Base-by-base conservation (phyloP, 1,140 invertebrate genomes). In the Macrobrachium nipponense region DNA sequence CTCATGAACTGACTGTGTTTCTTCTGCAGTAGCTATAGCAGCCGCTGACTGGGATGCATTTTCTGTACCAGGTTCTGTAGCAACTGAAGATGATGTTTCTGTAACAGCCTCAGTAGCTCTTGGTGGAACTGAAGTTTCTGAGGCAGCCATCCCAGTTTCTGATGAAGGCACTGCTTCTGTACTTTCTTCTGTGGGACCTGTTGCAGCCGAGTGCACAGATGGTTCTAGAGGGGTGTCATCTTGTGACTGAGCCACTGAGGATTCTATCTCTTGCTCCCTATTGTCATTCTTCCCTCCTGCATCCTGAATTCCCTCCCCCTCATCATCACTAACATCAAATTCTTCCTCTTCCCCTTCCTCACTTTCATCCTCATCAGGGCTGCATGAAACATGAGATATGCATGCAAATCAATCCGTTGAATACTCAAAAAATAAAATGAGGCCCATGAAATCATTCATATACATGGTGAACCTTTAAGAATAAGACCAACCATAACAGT, bases 321-420 rank as follows among this genome's bases (percentile, higher is more conserved):
- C 81, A n/a, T 82, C 64, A 43, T 79, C 70, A 78, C 58, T 82
- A 15, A 60, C 58, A 78, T 82, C 77, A 80, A 80, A 68, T 43
- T 79, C 59, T 66, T 80, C 78, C 87, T 80, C 81, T 44, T 76
- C 76, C 72, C 75, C 81, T 58, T 60, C 80, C 79, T 87, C 78
- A 59, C 75, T 75, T 23, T 73, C 79, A 61, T 87, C 77, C 73
- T 88, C 87, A 78, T 76, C 61, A 44, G 87, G 82, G 87, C 87
- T 88, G 87, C 87, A 84, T 88, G 87, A 85, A 88, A 88, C 43
- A 60, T 59, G 60, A 86, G 60, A 87, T 51, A 51, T 80, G 70
- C 68, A 75, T 62, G 68, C 66, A 72, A 20, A 36, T 82, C 68
- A 82, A 73, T 36, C 72, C 59, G 43, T 60, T 81, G 58, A 17